Conservation (phyloP, 2,113 vertebrate genomes). For the Anarhynchus alexandrinus region DNA sequence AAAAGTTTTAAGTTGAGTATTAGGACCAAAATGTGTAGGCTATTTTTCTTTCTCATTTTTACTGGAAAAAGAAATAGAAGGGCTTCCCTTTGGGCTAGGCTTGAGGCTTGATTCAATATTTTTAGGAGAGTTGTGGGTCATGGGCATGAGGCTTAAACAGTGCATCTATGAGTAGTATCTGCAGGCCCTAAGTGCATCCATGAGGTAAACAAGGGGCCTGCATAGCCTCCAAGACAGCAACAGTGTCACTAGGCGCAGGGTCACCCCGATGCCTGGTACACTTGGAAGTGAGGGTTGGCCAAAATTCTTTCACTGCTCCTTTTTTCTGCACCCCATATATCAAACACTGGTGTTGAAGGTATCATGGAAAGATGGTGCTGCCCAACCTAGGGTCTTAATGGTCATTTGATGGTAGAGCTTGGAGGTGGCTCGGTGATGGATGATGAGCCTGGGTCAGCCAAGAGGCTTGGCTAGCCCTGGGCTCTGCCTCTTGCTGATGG, state of each 20-base stretch:
- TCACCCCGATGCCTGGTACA: not conserved
- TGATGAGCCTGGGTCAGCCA: not conserved
- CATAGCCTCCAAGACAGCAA: not conserved
- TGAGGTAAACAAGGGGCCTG: not conserved
- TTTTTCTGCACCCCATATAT: not conserved
- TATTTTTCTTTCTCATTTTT: not conserved
- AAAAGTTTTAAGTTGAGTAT: not conserved
- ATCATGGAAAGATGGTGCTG: not conserved
- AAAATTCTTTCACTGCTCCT: not conserved
- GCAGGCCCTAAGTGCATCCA: not conserved
- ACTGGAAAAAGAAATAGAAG: not conserved
- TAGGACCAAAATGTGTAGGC: not conserved
- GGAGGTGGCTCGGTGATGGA: not conserved
- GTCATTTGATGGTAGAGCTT: not conserved
- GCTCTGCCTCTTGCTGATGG: not conserved
- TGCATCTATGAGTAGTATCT: fast-evolving
- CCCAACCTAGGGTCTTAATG: too few relatives aligned
- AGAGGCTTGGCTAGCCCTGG: not conserved
- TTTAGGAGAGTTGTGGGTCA: not conserved
- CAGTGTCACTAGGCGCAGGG: not conserved
- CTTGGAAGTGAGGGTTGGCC: not conserved
- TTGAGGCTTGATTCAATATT: not conserved
- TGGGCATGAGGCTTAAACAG: not conserved
- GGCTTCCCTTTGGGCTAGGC: not conserved
- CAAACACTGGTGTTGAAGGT: fast-evolving